Conservation (phyloP, 2,888 invertebrate species). For the Napeogenes sylphis region DNA sequence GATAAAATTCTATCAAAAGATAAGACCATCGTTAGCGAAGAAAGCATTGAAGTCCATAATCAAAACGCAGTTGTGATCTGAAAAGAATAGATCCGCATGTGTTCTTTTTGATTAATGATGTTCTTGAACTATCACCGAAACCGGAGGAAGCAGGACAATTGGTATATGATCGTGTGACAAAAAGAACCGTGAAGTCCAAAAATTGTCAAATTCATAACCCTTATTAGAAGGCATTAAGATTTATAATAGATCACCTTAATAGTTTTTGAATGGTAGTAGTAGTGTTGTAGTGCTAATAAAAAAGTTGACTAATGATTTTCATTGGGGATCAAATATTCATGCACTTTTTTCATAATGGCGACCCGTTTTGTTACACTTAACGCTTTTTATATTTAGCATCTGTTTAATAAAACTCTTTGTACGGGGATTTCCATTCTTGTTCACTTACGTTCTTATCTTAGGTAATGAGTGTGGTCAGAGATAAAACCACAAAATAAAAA, state of each 20-base stretch:
- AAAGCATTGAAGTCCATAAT: constrained; percentile 61
- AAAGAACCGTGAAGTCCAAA: constrained; percentile 38
- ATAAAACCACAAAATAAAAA: neutral
- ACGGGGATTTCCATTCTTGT: constrained; percentile 33
- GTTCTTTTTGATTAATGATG: constrained; percentile 71
- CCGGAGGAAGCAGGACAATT: constrained; percentile 61
- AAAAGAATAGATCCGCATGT: constrained; percentile 64
- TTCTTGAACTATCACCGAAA: constrained; percentile 61
- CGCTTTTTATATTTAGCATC: constrained; percentile 68
- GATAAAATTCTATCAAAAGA: constrained; percentile 35
- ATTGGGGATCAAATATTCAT: constrained; percentile 76
- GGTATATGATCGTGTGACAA: constrained; percentile 54
- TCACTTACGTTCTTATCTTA: constrained; percentile 31
- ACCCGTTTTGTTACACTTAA: constrained; percentile 74
- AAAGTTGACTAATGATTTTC: constrained; percentile 77
- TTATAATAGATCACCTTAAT: constrained; percentile 27
- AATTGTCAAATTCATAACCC: constrained; percentile 8
- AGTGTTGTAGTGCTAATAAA: constrained; percentile 44
- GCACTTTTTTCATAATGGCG: constrained; percentile 54
- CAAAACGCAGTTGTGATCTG: constrained; percentile 62
- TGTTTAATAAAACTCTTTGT: constrained; percentile 60
- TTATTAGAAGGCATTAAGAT: constrained; percentile 39
- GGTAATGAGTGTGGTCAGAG: constrained; percentile 9
- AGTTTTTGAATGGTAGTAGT: neutral
- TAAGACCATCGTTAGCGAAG: constrained; percentile 49